These are phyloP conservation scores for Heliconius ethilla DNA, from an alignment of 2,888 invertebrate genomes.

Conservation along the genomic window DNA sequence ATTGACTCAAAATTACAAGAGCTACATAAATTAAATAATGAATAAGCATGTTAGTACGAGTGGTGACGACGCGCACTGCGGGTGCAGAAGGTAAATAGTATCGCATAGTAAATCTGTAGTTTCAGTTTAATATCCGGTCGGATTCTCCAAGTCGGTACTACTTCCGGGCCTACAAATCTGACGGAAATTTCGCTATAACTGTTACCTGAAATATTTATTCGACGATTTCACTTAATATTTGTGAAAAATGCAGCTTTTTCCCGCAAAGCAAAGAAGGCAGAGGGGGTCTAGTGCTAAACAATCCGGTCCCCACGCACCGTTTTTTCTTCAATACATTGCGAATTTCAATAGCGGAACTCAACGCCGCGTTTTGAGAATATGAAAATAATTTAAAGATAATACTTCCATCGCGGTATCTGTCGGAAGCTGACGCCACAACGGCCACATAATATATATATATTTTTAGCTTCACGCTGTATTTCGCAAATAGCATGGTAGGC, in stretches of 20 bases:
- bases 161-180: slow-evolving; percentile 13
- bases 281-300: not conserved
- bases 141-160: slow-evolving; percentile 12
- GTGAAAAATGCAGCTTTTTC: not conserved
- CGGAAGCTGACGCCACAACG: too few species aligned
- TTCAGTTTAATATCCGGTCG: slow-evolving; percentile 33
- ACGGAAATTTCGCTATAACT: slow-evolving; percentile 14
- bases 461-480: too few species aligned
- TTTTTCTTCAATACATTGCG: too few species aligned
- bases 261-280: not conserved
- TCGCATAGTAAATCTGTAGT: slow-evolving; percentile 33
- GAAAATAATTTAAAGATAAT: too few species aligned
- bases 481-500: too few species aligned
- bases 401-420: too few species aligned
- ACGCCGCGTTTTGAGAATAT: too few species aligned
- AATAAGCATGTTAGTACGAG: not conserved
- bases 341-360: too few species aligned
- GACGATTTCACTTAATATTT: not conserved
- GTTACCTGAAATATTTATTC: not conserved
- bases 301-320: too few species aligned
- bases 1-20: not conserved
- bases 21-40: not conserved
- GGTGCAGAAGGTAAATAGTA: slow-evolving; percentile 30
- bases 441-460: too few species aligned
- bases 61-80: not conserved